Percentiles rank a stretch among this genome's conserved stretches.
phyloP scores from a whole-genome alignment of 2,113 vertebrate species.

The Bostrychus sinensis region DNA sequence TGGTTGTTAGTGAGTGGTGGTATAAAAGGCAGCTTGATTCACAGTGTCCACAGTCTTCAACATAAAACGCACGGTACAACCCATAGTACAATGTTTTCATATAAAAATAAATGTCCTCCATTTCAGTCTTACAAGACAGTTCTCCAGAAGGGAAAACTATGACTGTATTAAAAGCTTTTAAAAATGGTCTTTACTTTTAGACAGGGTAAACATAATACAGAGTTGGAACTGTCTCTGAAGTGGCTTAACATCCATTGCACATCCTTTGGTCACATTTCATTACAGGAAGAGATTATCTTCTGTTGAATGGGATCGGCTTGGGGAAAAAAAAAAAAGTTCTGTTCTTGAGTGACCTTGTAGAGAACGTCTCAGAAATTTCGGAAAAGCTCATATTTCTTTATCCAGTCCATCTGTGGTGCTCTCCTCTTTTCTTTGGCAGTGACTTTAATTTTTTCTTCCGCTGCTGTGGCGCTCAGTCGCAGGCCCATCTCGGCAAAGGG shows the following conservation, averaged over 20 bases:
- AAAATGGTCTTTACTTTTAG: conserved; percentile 11
- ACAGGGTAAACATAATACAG: conserved; percentile 1
- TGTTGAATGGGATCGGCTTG: neutral
- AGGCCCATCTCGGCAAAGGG: conserved; percentile 94
- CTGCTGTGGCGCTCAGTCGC: conserved; percentile 89
- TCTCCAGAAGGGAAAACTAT: neutral
- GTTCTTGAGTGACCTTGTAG: neutral
- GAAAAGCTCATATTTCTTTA: conserved; percentile 95
- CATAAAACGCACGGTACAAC: conserved; percentile 26
- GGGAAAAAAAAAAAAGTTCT: conserved; percentile 12
- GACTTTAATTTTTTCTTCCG: conserved; percentile 93
- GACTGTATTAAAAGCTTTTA: neutral
- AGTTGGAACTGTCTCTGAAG: conserved; percentile 11
- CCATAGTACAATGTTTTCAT: conserved; percentile 46
- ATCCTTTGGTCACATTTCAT: conserved; percentile 33
- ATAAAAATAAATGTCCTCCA: conserved; percentile 58
- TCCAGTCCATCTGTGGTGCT: conserved; percentile 98
- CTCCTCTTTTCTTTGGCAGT: conserved; percentile 90
- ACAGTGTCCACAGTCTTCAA: conserved; percentile 63
- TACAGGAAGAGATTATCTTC: conserved; percentile 32
- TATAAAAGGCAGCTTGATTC: conserved; percentile 34
- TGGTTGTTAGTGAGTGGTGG: neutral
- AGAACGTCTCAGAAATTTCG: conserved; percentile 90
- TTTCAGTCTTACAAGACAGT: conserved; percentile 3
- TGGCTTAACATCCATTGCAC: conserved; percentile 25